Evolutionary conservation across 2,113 vertebrate species (phyloP).

Genomic region (Alethe diademata): DNA sequence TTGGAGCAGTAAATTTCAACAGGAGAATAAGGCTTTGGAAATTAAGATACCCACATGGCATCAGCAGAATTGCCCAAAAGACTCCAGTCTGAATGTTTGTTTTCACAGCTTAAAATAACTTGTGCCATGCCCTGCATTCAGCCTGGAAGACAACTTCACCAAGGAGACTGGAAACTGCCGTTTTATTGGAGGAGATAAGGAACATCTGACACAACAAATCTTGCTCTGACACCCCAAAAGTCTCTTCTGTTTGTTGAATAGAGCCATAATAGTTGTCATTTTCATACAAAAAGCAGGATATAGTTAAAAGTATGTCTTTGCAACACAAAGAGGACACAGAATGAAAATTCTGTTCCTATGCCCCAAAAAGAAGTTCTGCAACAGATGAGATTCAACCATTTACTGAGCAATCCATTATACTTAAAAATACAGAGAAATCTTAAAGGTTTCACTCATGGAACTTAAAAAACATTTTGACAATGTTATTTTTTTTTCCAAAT

Average conservation of each 20-base stretch:
- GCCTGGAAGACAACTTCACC: neutral
- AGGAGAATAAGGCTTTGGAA: neutral
- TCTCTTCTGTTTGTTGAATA: neutral
- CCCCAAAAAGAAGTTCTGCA: neutral
- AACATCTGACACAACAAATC: neutral
- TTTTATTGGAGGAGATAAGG: neutral
- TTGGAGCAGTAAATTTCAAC: neutral
- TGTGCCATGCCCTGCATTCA: neutral
- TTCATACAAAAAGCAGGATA: neutral
- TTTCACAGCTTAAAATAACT: neutral
- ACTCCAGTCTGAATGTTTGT: neutral
- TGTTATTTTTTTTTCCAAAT: neutral
- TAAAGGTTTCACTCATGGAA: neutral
- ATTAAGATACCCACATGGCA: neutral
- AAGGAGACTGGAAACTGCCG: neutral
- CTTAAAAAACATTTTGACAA: neutral
- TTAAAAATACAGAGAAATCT: neutral
- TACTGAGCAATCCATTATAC: neutral
- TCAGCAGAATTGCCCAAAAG: neutral
- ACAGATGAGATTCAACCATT: neutral
- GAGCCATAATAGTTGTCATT: neutral
- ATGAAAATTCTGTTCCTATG: neutral
- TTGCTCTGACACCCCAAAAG: neutral
- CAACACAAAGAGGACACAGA: neutral
- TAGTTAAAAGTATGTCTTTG: neutral